Base-by-base conservation (phyloP, 2,113 vertebrate genomes). In the Hypocryptadius cinnamomeus region DNA sequence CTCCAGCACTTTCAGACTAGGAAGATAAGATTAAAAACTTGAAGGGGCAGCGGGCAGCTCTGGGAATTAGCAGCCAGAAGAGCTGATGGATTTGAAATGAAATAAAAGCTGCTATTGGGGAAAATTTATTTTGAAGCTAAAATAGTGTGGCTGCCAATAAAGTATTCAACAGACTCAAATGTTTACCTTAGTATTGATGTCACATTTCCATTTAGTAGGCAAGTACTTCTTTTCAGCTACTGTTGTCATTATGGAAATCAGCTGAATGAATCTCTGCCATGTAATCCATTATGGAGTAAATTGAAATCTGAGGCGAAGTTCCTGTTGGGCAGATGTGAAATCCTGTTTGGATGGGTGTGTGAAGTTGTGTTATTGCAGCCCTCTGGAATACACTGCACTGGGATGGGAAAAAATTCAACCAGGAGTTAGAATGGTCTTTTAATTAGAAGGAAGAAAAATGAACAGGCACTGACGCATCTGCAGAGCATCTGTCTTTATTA, bases 11-110 rank as follows among this genome's bases (percentile, higher is more conserved):
- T 95, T 91, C 82, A 80, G 85, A 50, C 64, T 5, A 7, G 57
- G 69, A 94, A 95, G 95, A 91, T 95, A 95, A 94, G 94, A 95
- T 95, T 96, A 94, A 94, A 94, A 95, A 92, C 79, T 90, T 19
- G 9, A 90, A 91, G 90, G 79, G 61, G 87, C 82, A 94, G 93
- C 94, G 79, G 61, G 87, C 82, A 94, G 93, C 94, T 83, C 91
- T 86, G 93, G 93, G 95, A 95, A 92, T 96, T 93, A 86, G 79
- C 74, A 94, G 79, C 82, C 28, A 35, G 73, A 86, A 86, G 53
- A 93, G 25, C 90, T 95, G 90, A 96, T 95, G 82, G 87, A 91
- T 96, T 95, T 50, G 65, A 90, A 94, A 88, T 90, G 14, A 96
- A 95, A 93, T 94, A 94, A 95, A 95, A 95, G 79, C 82, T 78